Conservation (phyloP, 1,140 invertebrate genomes). For the Diabrotica virgifera region DNA sequence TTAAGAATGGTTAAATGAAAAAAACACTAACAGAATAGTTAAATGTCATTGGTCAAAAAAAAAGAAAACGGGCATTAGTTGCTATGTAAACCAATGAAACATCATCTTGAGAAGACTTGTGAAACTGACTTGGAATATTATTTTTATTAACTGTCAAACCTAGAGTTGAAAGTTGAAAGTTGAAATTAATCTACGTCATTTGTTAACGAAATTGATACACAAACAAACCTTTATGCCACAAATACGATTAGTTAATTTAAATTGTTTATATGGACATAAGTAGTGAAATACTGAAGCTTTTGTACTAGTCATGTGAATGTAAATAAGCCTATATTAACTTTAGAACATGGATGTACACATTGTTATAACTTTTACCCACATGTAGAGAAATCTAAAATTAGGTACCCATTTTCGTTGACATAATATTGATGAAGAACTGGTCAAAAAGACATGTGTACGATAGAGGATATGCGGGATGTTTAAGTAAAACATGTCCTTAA, state of each 20-base stretch:
- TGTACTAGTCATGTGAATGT: neutral
- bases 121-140: too few relatives aligned
- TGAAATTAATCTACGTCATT: neutral
- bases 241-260: neutral
- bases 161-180: too few relatives aligned
- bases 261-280: neutral
- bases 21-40: too few relatives aligned
- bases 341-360: neutral
- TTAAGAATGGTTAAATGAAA: too few relatives aligned
- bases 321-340: too few relatives aligned
- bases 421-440: slow-evolving; percentile 21
- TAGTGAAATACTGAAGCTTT: neutral
- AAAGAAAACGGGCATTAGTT: too few relatives aligned
- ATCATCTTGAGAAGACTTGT: too few relatives aligned
- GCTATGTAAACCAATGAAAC: too few relatives aligned
- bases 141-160: too few relatives aligned
- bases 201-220: neutral
- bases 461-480: slow-evolving; percentile 23
- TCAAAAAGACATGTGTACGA: slow-evolving; percentile 24
- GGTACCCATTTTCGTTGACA: slow-evolving; percentile 24
- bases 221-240: neutral
- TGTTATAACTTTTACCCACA: slow-evolving; percentile 17
- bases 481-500: slow-evolving; percentile 61
- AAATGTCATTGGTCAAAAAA: too few relatives aligned
- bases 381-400: slow-evolving; percentile 34